These are phyloP conservation scores for Drosophila infuscata DNA, from an alignment of 2,888 invertebrate species.

Conservation along the genomic window DNA sequence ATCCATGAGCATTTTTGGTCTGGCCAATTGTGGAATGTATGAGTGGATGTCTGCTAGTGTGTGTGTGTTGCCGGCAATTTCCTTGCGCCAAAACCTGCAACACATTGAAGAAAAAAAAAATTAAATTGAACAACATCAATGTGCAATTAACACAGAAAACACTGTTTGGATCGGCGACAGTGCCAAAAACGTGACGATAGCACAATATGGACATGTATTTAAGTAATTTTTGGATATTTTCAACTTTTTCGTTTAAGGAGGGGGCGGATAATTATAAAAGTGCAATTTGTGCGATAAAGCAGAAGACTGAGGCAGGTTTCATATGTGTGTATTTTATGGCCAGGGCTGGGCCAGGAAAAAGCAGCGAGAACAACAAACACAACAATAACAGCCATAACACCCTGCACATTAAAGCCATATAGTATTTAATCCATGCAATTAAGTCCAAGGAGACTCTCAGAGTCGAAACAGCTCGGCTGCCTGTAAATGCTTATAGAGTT, in stretches of 20 bases:
- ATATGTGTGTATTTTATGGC: slow-evolving; percentile 27
- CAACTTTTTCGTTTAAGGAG: slow-evolving; percentile 15
- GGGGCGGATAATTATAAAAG: slow-evolving; percentile 68
- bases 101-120: slow-evolving; percentile 27
- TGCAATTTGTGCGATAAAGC: slow-evolving; percentile 73
- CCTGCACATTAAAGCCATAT: slow-evolving; percentile 71
- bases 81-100: slow-evolving; percentile 62
- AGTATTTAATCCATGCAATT: slow-evolving; percentile 81
- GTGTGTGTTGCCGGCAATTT: slow-evolving; percentile 51
- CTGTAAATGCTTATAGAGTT: slow-evolving; percentile 28
- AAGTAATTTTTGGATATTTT: slow-evolving; percentile 28
- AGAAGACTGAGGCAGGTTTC: slow-evolving; percentile 31
- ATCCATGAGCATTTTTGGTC: slow-evolving; percentile 65
- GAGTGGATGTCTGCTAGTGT: neutral
- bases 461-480: slow-evolving; percentile 5
- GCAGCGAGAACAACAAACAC: slow-evolving; percentile 1
- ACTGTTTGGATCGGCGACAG: slow-evolving; percentile 36
- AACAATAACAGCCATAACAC: slow-evolving; percentile 13
- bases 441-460: slow-evolving; percentile 73
- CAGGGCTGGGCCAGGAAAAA: slow-evolving; percentile 32
- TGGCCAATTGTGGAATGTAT: slow-evolving; percentile 47
- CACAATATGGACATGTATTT: slow-evolving; percentile 39
- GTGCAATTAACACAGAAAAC: slow-evolving; percentile 63
- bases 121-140: slow-evolving; percentile 41
- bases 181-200: slow-evolving; percentile 26